Evolutionary conservation across 2,113 vertebrate species (phyloP), one percentile per base, ranked within the genome.

Genomic region (Talpa occidentalis): DNA sequence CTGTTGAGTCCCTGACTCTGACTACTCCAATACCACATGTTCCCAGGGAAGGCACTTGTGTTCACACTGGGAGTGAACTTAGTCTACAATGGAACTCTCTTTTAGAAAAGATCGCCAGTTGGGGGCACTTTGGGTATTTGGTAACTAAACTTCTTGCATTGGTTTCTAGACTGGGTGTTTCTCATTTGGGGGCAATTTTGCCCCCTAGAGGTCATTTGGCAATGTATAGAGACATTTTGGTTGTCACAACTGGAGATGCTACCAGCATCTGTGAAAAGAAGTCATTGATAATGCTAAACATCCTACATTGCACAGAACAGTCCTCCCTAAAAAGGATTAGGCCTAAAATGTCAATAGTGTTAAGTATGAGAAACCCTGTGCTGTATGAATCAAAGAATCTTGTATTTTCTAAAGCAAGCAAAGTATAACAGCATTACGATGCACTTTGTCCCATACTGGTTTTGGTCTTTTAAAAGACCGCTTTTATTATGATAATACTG

Each of bases 151-250:
- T 79, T 49, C 67, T 77, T 67, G 66, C n/a, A 21, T 60, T 54
- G 56, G 40, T 59, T 91, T 94, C 90, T 49, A 47, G 37, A 54
- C 47, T 54, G 19, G 22, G 15, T 17, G 26, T 69, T 87, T 95
- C 82, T 92, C 66, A 60, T 30, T 11, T 7, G 19, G 49, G 24
- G n/a, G 42, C 4, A 35, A 30, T 35, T 90, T 89, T 73, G 30
- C 49, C 70, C 56, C 40, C 79, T 54, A 24, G 42, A 87, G 70
- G 93, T 67, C 67, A 42, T 74, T 56, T 86, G 83, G 49, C 74
- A 72, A 64, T 42, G 4, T 52, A 44, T 82, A 54, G 62, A 77
- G 84, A 62, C 72, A 59, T 47, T 67, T 66, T 66, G 16, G 10
- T 62, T 66, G 24, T 83, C 24, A 66, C 72, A 59, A 7, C 11